Evolutionary conservation across 2,113 vertebrate species (phyloP), one percentile per base, ranked within the genome.

Genomic region (Dicentrarchus labrax): DNA sequence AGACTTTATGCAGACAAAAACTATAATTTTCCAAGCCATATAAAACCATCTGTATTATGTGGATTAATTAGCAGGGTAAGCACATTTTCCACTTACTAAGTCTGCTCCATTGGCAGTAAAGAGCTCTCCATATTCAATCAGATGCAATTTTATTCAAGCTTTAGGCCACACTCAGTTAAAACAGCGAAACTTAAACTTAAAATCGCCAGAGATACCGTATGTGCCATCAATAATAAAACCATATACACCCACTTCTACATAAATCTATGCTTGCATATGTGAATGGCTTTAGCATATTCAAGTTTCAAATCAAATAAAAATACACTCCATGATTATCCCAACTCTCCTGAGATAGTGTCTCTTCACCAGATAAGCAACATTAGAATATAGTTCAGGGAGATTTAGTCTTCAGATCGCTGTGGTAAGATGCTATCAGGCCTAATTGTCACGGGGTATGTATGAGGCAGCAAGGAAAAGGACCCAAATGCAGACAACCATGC

Each of bases 131-230:
- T 15, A 16, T 66, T 17, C 54, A 78, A 75, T 78, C 64, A 71
- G 70, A 86, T 86, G 74, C 74, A 73, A 82, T 75, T 67, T 70
- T 71, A 83, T 87, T 87, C 76, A 79, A 57, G 85, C 80, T 74
- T 36, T 43, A 72, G 79, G 85, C 76, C 66, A 75, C 56, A 69
- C 62, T 73, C 79, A 64, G 66, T 82, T 82, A 74, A 82, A 82
- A 72, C 30, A 8, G 57, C 74, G 74, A 38, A 78, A 72, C 73
- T 57, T 50, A 65, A 69, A 70, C 56, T 41, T n/a, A 19, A 68
- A 64, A 67, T 74, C 30, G 36, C 41, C 41, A 68, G 19, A 45
- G 64, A 75, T 51, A 66, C 51, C 8, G 16, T 53, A 13, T 47
- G 62, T 66, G 51, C 24, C 39, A 45, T n/a, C 41, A 45, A 16